Conservation (phyloP, 1,140 invertebrate genomes). For the Lethrus apterus region DNA sequence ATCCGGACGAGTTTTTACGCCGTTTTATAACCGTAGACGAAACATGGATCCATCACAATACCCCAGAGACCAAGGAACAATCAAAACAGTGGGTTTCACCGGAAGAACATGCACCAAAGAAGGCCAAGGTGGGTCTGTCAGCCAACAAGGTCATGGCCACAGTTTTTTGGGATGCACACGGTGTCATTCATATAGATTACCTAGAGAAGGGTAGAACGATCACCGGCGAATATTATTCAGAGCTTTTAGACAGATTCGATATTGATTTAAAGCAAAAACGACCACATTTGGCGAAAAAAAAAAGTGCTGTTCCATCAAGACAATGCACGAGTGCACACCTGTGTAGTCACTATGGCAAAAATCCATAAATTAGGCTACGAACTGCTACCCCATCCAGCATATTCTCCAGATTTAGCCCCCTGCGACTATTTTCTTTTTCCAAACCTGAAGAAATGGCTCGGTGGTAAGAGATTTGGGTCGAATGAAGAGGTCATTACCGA, state of each 20-base stretch:
- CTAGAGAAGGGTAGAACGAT: conserved; percentile 15
- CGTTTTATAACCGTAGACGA: too few relatives aligned
- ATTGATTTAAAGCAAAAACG: conserved; percentile 25
- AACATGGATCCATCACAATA: too few relatives aligned
- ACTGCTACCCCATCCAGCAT: conserved; percentile 41
- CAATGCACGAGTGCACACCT: conserved; percentile 3
- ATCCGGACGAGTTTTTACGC: too few relatives aligned
- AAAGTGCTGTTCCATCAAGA: conserved; percentile 26
- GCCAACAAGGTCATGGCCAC: conserved; percentile 7
- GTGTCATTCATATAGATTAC: conserved; percentile 14
- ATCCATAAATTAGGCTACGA: conserved; percentile 37
- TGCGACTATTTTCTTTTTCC: conserved; percentile 24
- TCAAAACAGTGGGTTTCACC: too few relatives aligned
- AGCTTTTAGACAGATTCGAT: conserved; percentile 23
- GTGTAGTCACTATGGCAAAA: conserved; percentile 18
- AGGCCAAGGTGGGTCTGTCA: too few relatives aligned
- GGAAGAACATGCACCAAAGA: too few relatives aligned
- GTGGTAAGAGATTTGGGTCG: conserved; percentile 26
- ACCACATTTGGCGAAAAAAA: conserved; percentile 20
- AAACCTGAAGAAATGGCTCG: conserved; percentile 15
- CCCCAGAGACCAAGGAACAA: too few relatives aligned
- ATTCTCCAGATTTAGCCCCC: conserved; percentile 41
- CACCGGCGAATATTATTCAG: conserved; percentile 25
- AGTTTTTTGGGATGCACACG: conserved; percentile 34
- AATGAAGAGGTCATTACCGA: conserved; percentile 20